Evolutionary conservation across 1,140 invertebrate species (phyloP).

Genomic region (Solenopsis invicta): DNA sequence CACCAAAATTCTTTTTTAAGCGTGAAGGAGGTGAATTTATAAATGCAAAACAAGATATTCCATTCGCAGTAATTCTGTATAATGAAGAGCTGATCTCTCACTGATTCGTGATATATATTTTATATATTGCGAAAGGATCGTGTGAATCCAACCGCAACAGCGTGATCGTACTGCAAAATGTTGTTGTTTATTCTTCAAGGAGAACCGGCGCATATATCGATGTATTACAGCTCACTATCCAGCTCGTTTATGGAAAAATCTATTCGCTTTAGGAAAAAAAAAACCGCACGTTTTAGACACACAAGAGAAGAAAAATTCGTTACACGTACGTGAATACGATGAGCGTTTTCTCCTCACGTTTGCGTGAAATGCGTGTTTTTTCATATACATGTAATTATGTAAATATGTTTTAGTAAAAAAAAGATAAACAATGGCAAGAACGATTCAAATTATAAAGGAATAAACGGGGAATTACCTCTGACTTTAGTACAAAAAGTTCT

Average conservation of each 20-base stretch:
- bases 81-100: background rate
- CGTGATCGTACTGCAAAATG: slow-evolving; percentile 19
- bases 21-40: background rate
- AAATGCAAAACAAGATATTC: background rate
- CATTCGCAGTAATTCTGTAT: background rate
- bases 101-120: background rate
- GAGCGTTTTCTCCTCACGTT: background rate
- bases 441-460: background rate
- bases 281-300: background rate
- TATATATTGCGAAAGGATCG: background rate
- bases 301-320: background rate
- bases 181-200: slow-evolving; percentile 35
- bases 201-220: background rate
- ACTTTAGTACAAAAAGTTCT: background rate
- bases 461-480: background rate
- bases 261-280: background rate
- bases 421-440: background rate
- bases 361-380: background rate
- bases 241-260: slow-evolving; percentile 1
- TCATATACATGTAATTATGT: background rate
- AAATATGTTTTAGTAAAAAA: background rate
- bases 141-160: background rate
- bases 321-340: too few species aligned
- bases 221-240: background rate
- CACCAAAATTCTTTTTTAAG: background rate